A percentile compares a stretch with the other conserved stretches of the same genome.
phyloP scores from a whole-genome alignment of 2,113 vertebrate genomes.

The Clinocottus analis region DNA sequence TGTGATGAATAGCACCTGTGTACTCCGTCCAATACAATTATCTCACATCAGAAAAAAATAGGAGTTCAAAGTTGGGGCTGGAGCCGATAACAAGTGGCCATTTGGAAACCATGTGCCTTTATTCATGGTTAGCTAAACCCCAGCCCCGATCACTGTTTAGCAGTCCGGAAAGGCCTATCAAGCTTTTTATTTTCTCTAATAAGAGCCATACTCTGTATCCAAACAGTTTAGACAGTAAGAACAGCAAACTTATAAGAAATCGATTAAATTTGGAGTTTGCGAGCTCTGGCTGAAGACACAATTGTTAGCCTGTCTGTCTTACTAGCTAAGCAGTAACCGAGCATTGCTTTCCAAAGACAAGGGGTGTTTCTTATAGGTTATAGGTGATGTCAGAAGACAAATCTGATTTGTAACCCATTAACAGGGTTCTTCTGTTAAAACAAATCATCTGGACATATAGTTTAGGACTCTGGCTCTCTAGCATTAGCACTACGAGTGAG shows the following conservation, averaged over 20 bases:
- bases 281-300: background rate
- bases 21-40: conserved; percentile 52
- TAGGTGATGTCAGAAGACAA: background rate
- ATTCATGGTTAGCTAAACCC: background rate
- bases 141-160: background rate
- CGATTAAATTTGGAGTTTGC: background rate
- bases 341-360: background rate
- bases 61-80: background rate
- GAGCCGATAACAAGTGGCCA: background rate
- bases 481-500: too few relatives aligned
- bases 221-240: background rate
- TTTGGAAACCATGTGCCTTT: background rate
- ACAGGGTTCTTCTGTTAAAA: background rate
- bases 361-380: background rate
- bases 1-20: conserved; percentile 47
- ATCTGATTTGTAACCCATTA: background rate
- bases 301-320: background rate
- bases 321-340: background rate
- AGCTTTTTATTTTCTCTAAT: background rate
- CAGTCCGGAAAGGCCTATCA: background rate
- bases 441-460: background rate
- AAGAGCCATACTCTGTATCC: background rate
- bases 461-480: background rate
- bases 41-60: conserved; percentile 39
- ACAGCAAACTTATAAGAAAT: background rate